Base-by-base conservation (phyloP, 2,797 vertebrate genomes). In the Pteropus rufus region DNA sequence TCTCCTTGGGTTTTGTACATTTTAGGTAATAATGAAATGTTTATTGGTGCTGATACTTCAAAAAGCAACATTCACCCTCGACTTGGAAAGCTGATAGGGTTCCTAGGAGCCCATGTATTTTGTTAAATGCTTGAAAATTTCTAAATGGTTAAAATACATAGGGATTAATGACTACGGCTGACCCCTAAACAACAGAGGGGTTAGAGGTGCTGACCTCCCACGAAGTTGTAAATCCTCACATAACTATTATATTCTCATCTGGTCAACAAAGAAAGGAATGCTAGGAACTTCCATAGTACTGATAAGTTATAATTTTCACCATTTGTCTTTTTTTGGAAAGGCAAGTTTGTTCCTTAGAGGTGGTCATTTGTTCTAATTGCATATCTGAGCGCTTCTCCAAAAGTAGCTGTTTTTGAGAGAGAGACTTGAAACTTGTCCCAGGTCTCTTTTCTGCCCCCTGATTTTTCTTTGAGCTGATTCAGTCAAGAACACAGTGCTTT, bases 401-500 rank as follows among this genome's bases (percentile, higher is more conserved):
- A 75, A 70, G 36, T 10, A 93, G 73, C 16, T 31, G 2, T 29
- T 94, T 49, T 79, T 39, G 69, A 60, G 67, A 89, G 46, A 92
- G 84, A 93, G n/a, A 79, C 36, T 39, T 83, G 89, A 91, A 94
- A 86, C 26, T 39, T 82, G 24, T 49, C 39, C 81, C 62, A 56
- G n/a, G 26, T 70, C 39, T 75, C 44, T 83, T 76, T 60, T 60
- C 54, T 73, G 10, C 21, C 69, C 41, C 31, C 24, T 56, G 34
- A 49, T 67, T 91, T 92, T 89, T 75, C 14, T 75, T 89, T 93
- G 80, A 64, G 73, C 65, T 79, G 89, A 76, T 75, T 89, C 69
- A 69, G 58, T 91, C 88, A 95, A 86, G 67, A 91, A 79, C 16
- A 85, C 88, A 88, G 91, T 36, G 60, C 19, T 91, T 72, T 94